Evolutionary conservation across 2,888 invertebrate genomes (phyloP).

Genomic region (Drosophila borealis): DNA sequence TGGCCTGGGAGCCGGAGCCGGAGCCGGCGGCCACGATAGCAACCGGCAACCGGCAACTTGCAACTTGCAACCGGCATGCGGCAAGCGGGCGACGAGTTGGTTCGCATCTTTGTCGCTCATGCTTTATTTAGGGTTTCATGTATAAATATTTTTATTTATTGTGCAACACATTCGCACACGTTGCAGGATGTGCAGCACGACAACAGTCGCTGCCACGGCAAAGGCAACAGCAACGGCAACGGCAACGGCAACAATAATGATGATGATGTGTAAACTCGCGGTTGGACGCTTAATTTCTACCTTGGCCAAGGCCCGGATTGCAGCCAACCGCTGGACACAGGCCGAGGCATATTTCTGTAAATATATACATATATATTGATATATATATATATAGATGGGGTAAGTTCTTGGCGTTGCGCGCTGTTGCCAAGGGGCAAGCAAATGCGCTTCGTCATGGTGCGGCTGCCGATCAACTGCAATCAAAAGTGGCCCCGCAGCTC

Average conservation of each 20-base stretch:
- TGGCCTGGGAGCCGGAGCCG: slow-evolving; percentile 68
- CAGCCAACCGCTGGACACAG: slow-evolving; percentile 22
- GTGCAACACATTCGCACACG: slow-evolving; percentile 81
- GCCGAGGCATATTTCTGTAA: slow-evolving; percentile 10
- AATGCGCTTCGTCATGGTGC: slow-evolving; percentile 46
- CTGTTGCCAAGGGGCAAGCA: slow-evolving; percentile 51
- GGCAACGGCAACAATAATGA: slow-evolving; percentile 73
- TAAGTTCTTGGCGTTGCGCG: not conserved
- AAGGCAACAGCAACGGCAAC: slow-evolving; percentile 10
- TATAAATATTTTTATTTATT: slow-evolving; percentile 81
- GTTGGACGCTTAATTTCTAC: slow-evolving; percentile 79
- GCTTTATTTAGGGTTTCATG: slow-evolving; percentile 81
- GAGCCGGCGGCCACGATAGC: slow-evolving; percentile 42
- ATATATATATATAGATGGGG: not conserved
- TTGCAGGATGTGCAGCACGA: slow-evolving; percentile 72
- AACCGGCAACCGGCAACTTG: slow-evolving; percentile 30
- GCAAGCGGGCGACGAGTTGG: slow-evolving; percentile 52
- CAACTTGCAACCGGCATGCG: slow-evolving; percentile 18
- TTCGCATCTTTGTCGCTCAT: slow-evolving; percentile 81
- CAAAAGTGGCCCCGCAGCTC: slow-evolving; percentile 47
- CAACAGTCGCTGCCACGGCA: slow-evolving; percentile 35
- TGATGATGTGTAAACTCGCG: slow-evolving; percentile 80
- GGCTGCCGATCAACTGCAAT: slow-evolving; percentile 33
- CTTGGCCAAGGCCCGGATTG: slow-evolving; percentile 64
- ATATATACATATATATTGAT: not conserved